Base-by-base conservation (phyloP, 2,888 invertebrate species). In the Brachylomia viminalis region DNA sequence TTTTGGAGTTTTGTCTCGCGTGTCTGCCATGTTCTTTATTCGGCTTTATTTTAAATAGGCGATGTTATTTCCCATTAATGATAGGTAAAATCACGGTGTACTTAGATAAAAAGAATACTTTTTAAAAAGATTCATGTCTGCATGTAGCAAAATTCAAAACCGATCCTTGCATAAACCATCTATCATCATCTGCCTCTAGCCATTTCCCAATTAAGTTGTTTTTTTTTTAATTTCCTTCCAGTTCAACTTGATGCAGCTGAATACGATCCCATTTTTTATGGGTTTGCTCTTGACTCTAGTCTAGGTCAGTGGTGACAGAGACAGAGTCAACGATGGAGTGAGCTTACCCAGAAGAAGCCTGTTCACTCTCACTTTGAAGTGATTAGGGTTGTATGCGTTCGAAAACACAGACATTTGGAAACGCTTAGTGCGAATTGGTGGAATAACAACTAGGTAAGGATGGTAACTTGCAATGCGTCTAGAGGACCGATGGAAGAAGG, bases 1-100 rank as follows among this genome's bases (percentile, higher is more conserved):
- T 72, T 75, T 61, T 68, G 62, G 67, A 69, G 62, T 49, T 72
- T 81, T 71, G 75, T 82, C 79, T 77, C 66, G 30, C 66, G 27
- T 49, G 56, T 45, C n/a, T 3, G 20, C 3, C 8, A 23, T 65
- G 38, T 30, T 61, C 27, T 66, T 59, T 33, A 61, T 77, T 62
- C 20, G 10, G 2, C 1, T 33, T 58, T n/a, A 2, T 30, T 54
- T 71, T 54, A 71, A 65, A 33, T 33, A n/a, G 3, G 33, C 33
- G 7, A 45, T 45, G 27, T 27, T 1, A 11, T 27, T 27, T 45
- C 20, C 3, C 6, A 62, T 62, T 61, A 38, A 23, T 33, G 33
- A 38, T 23, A 38, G 15, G 4, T 38, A 38, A 61, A 61, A 15
- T 61, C 23, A 23, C 23, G 33, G 13, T 33, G 13, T 33, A 42